Evolutionary conservation across 1,140 invertebrate genomes (phyloP).

Genomic region (Popillia japonica): DNA sequence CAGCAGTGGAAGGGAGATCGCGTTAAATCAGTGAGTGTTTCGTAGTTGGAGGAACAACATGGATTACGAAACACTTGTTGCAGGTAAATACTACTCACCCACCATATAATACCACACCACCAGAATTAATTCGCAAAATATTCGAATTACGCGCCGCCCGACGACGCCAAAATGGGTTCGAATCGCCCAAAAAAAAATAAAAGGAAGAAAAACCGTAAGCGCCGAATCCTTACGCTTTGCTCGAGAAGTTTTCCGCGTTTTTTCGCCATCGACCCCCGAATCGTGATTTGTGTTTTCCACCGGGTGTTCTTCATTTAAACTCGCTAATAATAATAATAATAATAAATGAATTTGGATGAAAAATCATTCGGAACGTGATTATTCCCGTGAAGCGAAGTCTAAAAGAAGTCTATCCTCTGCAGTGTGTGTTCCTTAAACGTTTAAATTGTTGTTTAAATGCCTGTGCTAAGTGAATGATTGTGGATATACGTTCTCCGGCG

Average conservation of each 20-base stretch:
- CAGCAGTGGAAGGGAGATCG: slow-evolving; percentile 26
- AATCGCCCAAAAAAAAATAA: no score
- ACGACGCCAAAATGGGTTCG: neutral
- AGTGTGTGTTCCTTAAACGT: slow-evolving; percentile 36
- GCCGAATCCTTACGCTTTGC: neutral
- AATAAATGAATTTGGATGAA: neutral
- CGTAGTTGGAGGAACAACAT: slow-evolving; percentile 35
- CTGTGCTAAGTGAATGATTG: slow-evolving; percentile 38
- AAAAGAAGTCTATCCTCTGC: slow-evolving; percentile 20
- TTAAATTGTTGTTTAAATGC: slow-evolving; percentile 38
- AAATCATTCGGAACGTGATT: neutral
- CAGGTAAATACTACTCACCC: slow-evolving; percentile 36
- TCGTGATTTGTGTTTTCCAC: neutral
- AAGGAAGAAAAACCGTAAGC: neutral
- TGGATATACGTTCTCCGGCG: slow-evolving; percentile 33
- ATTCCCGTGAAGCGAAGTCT: neutral
- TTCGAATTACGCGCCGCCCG: neutral
- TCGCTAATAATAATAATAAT: no score
- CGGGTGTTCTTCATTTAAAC: neutral
- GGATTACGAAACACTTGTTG: slow-evolving; percentile 35
- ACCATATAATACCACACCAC: no score
- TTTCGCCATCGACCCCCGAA: neutral
- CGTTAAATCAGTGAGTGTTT: slow-evolving; percentile 38
- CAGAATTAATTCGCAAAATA: slow-evolving; percentile 3
- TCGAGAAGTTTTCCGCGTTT: neutral